These are phyloP conservation scores for Napeogenes sylphis DNA, from an alignment of 2,888 invertebrate genomes.

Conservation along the genomic window DNA sequence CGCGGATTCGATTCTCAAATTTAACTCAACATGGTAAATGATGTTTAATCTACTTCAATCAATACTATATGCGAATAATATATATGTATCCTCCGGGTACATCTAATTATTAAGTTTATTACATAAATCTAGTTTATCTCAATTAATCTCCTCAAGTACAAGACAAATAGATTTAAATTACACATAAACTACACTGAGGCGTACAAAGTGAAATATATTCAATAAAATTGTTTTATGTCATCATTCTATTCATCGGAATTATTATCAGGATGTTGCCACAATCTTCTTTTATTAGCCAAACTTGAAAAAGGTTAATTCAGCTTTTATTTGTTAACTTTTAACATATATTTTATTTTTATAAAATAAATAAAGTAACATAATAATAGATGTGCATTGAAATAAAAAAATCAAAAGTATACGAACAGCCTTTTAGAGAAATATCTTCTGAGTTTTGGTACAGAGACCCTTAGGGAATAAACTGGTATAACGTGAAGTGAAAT, in stretches of 20 bases:
- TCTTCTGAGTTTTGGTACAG: neutral
- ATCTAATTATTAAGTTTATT: slow-evolving; percentile 3
- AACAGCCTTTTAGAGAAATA: neutral
- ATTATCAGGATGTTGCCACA: no score
- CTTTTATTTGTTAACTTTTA: no score
- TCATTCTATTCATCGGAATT: no score
- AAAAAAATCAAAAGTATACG: neutral
- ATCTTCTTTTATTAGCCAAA: no score
- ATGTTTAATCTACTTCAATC: no score
- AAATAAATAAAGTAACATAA: no score
- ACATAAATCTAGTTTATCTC: slow-evolving; percentile 18
- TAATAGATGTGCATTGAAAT: neutral
- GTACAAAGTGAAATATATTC: slow-evolving; percentile 19
- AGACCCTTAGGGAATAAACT: slow-evolving; percentile 4
- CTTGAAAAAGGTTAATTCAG: no score
- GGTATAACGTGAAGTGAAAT: slow-evolving; percentile 4
- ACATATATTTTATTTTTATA: no score
- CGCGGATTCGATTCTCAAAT: no score
- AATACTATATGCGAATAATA: neutral
- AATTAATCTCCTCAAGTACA: slow-evolving; percentile 14
- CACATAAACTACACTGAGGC: slow-evolving; percentile 16
- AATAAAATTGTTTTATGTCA: slow-evolving; percentile 8
- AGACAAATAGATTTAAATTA: slow-evolving; percentile 24
- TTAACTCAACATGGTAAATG: no score
- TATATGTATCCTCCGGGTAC: neutral